Evolutionary conservation across 2,113 vertebrate species (phyloP).

Genomic region (Thalassarche chlororhynchos): DNA sequence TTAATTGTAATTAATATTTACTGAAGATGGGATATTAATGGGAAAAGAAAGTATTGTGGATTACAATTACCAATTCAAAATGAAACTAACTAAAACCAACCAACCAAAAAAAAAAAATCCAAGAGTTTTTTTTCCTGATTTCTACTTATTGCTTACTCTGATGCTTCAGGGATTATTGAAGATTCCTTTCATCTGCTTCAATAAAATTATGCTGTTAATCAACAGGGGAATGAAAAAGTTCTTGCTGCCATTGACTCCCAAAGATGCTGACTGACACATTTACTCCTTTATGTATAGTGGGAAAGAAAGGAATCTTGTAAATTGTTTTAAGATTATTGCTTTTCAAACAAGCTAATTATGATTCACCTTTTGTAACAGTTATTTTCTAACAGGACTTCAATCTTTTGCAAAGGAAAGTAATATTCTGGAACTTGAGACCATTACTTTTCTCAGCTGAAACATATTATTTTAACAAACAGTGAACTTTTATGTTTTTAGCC

Average conservation of each 20-base stretch:
- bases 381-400: not conserved
- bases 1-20: not conserved
- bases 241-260: not conserved
- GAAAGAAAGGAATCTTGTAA: not conserved
- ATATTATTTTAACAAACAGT: not conserved
- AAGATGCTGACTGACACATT: not conserved
- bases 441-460: not conserved
- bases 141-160: not conserved
- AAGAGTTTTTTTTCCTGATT: not conserved
- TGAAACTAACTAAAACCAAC: not conserved
- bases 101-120: not conserved
- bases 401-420: not conserved
- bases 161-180: not conserved
- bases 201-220: not conserved
- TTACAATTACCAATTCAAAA: not conserved
- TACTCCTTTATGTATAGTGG: not conserved
- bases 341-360: not conserved
- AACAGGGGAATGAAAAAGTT: not conserved
- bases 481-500: not conserved
- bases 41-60: not conserved
- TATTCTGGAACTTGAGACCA: not conserved
- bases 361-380: not conserved
- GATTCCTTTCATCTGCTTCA: not conserved
- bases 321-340: not conserved
- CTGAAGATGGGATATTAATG: not conserved